Evolutionary conservation across 2,113 vertebrate genomes (phyloP).

Genomic region (Amblyornis subalaris): DNA sequence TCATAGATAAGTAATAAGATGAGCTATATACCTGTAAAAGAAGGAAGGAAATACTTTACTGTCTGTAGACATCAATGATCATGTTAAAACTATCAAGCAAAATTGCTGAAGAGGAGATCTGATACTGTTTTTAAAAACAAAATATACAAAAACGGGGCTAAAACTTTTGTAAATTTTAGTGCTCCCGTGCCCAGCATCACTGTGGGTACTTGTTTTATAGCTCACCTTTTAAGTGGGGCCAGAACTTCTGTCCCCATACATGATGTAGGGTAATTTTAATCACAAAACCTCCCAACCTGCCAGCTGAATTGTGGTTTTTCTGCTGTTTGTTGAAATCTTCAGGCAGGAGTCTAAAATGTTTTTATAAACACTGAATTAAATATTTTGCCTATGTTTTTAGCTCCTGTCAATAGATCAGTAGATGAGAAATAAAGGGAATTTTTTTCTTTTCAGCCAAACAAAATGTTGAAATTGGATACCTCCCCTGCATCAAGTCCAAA

Average conservation of each 20-base stretch:
- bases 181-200: not conserved
- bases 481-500: constrained; percentile 74
- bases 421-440: not conserved
- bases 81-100: not conserved
- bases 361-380: not conserved
- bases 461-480: constrained; percentile 79
- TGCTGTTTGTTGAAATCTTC: not conserved
- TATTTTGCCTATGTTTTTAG: not conserved
- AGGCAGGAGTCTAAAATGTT: not conserved
- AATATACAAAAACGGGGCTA: not conserved
- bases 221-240: not conserved
- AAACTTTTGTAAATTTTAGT: not conserved
- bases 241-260: not conserved
- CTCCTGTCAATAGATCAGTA: not conserved
- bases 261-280: not conserved
- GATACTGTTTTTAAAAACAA: not conserved
- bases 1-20: not conserved
- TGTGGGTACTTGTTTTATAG: not conserved
- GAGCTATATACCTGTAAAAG: not conserved
- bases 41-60: not conserved
- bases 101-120: not conserved
- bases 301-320: not conserved
- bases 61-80: not conserved
- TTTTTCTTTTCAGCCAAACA: constrained; percentile 73
- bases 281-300: not conserved